phyloP scores from a whole-genome alignment of 1,140 invertebrate species.

The Drosophila jambulina region DNA sequence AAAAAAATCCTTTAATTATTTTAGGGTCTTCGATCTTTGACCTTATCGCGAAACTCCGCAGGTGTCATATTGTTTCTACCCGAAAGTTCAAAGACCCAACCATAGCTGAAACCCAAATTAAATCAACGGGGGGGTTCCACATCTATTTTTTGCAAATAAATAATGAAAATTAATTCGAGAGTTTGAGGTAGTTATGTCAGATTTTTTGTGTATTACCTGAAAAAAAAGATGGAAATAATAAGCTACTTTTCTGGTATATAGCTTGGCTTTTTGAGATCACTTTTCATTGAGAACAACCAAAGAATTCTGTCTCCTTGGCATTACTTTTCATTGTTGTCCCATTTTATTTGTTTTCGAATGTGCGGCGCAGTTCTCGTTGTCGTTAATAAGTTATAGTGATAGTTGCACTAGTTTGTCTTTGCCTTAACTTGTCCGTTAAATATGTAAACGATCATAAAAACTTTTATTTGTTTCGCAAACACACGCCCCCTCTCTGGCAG shows the following conservation, averaged over 20 bases:
- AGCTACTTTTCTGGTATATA: neutral
- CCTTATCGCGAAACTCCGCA: conserved; percentile 24
- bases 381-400: conserved; percentile 10
- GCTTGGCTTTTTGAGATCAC: neutral
- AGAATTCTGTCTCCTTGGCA: neutral
- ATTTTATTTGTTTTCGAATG: conserved; percentile 9
- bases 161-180: conserved; percentile 4
- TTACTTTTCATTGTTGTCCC: conserved; percentile 9
- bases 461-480: neutral
- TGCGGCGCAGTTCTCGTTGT: conserved; percentile 11
- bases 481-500: neutral
- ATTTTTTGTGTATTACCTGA: too few species aligned
- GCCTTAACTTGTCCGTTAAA: conserved; percentile 1
- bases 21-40: conserved; percentile 22
- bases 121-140: conserved; percentile 10
- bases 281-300: neutral
- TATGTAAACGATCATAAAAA: conserved; percentile 5
- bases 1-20: conserved; percentile 21
- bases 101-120: neutral
- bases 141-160: neutral
- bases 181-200: neutral
- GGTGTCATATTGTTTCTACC: conserved; percentile 2
- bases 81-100: conserved; percentile 1
- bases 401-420: conserved; percentile 10
- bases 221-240: neutral